Evolutionary conservation across 2,888 invertebrate species (phyloP), one percentile per base, ranked within the genome.

Genomic region (Plusia festucae): DNA sequence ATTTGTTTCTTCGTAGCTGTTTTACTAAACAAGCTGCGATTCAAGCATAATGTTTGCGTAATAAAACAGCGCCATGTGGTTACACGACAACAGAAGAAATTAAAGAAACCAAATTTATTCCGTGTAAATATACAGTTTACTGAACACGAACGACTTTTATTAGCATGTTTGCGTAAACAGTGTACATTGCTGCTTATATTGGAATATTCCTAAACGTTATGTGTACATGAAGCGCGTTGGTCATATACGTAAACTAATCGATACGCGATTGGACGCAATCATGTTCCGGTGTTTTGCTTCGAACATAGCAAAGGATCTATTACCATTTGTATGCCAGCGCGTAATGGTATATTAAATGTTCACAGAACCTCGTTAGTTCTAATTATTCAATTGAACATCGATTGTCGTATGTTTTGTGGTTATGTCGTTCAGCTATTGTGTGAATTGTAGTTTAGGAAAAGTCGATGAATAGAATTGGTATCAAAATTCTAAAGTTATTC

Each of bases 301-400:
- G 53, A 56, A 65, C 70, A 68, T 53, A 65, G 59, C 56, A 68
- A 73, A 70, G 72, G 65, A 71, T 61, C 65, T 69, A 75, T 78
- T 73, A 70, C 70, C 70, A 73, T 76, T 74, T 59, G 73, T 73
- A 71, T 70, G 55, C 60, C 44, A 18, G 60, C 62, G 60, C 60
- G 53, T 59, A 44, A 56, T 58, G 54, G 52, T 40, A 27, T 52
- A 66, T 61, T 59, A 54, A 49, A 65, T 53, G 53, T 40, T 34
- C 30, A n/a, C n/a, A 44, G n/a, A 40, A 59, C n/a, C 49, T 54
- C 53, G 58, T 66, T 61, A 46, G 49, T 56, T 46, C 56, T 57
- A 57, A 57, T 57, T 13, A 57, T 57, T 57, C 56, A 56, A 56
- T 56, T 44, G 56, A 44, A 27, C 24, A 46, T 46, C 24, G 27